Base-by-base conservation (phyloP, 2,888 invertebrate genomes). In the Macaria notata region DNA sequence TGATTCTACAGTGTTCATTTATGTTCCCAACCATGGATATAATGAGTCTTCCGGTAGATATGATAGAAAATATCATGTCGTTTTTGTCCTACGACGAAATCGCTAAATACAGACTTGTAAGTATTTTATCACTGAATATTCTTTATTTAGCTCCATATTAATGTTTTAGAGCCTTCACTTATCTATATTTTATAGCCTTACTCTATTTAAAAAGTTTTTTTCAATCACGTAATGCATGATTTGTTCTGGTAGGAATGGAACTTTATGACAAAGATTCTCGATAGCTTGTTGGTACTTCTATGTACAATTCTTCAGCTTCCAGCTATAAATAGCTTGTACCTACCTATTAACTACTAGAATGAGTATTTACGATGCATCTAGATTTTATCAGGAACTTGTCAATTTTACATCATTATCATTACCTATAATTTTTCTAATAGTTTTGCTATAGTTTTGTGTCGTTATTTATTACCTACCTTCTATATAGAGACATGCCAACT, bases 11-110 rank as follows among this genome's bases (percentile, higher is more conserved):
- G 5, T 52, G 41, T 31, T 50, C 53, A 9, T 56, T 33, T 31
- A 3, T 29, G 8, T 8, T 36, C 8, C 6, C 50, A 63, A 68
- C 43, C 68, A 92, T 94, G 93, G 90, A 93, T 77, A 81, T 96
- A 43, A 78, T 95, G 52, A 92, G 93, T 72, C 88, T 97, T 50
- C 96, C 97, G 29, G 94, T 95, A 70, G 93, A 95, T 66, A 94
- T 96, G 72, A 78, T 97, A 44, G 96, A 96, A 78, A 94, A 95
- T 70, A 94, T 97, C 68, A 92, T 97, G 50, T 95, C 95, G 30
- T 95, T 93, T 85, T 88, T 97, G 58, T 87, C 94, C 0, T 97
- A 94, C 86, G 97, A 97, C 82, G 96, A 96, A 92, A 94, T 97
- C 59, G 94, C 97, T 46, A 95, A 93, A 81, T 93, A 94, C 79